Conservation (phyloP, 2,113 vertebrate species). For the Stigmatopora nigra region DNA sequence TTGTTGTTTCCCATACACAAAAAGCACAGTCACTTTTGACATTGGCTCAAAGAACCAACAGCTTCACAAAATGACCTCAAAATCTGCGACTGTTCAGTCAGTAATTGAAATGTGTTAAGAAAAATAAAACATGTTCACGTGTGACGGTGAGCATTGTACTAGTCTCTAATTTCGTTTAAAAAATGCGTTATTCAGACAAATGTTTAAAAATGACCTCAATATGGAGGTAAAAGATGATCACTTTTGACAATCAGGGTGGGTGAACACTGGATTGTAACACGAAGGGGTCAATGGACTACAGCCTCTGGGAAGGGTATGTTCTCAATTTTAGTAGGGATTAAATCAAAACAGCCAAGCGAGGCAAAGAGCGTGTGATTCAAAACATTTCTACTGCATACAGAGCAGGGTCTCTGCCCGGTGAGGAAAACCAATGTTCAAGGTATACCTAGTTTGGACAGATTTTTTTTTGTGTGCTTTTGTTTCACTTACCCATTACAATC, state of each 20-base stretch:
- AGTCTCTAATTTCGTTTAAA: background rate
- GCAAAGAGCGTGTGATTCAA: constrained; percentile 31
- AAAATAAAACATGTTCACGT: background rate
- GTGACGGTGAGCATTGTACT: background rate
- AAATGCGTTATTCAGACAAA: background rate
- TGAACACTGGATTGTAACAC: constrained; percentile 22
- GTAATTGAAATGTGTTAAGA: constrained; percentile 17
- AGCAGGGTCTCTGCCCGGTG: constrained; percentile 23
- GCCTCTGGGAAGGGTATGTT: constrained; percentile 49
- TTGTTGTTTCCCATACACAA: constrained; percentile 52
- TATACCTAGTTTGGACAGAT: background rate
- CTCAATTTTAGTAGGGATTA: constrained; percentile 45
- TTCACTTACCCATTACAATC: constrained; percentile 81
- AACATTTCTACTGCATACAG: constrained; percentile 22
- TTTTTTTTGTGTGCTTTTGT: background rate
- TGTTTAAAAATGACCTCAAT: background rate
- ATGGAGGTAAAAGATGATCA: constrained; percentile 10
- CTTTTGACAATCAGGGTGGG: constrained; percentile 19
- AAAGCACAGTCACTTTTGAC: constrained; percentile 40
- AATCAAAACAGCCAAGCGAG: constrained; percentile 43
- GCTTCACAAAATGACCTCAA: constrained; percentile 18
- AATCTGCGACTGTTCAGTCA: constrained; percentile 41
- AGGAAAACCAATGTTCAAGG: background rate
- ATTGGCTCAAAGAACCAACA: constrained; percentile 47
- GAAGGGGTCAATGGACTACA: constrained; percentile 19